Percentiles rank a stretch among this genome's conserved stretches.
These are phyloP conservation scores for Aegithalos caudatus DNA, from an alignment of 2,113 vertebrate genomes.

Conservation along the genomic window DNA sequence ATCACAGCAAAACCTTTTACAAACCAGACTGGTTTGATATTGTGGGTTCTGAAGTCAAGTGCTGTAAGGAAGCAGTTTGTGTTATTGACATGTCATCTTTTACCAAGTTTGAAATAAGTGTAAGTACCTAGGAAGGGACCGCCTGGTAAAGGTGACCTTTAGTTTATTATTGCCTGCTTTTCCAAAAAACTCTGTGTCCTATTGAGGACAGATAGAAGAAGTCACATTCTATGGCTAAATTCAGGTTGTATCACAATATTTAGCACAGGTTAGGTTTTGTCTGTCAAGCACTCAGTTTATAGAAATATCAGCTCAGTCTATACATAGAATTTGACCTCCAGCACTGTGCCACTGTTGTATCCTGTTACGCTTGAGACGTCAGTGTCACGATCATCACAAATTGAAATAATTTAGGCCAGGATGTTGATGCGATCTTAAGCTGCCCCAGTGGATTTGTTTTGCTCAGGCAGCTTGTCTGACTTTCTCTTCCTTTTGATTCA, in stretches of 20 bases:
- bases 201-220: neutral
- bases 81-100: conserved; percentile 99
- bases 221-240: neutral
- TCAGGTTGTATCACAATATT: neutral
- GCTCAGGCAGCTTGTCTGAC: neutral
- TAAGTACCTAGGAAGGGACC: conserved; percentile 70
- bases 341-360: neutral
- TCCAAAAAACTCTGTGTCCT: neutral
- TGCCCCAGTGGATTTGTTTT: neutral
- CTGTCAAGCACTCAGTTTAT: neutral
- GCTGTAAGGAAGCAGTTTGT: conserved; percentile 96
- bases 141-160: neutral
- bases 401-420: neutral
- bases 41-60: conserved; percentile 94
- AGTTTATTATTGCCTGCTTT: neutral
- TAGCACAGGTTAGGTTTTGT: neutral
- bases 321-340: neutral
- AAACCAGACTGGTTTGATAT: conserved; percentile 99
- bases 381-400: neutral
- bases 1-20: conserved; percentile 98
- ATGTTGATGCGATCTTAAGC: neutral
- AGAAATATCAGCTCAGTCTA: neutral
- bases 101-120: conserved; percentile 97
- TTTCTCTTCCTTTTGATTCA: neutral
- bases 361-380: fast-evolving